These are phyloP conservation scores for Frieseomelitta varia DNA, from an alignment of 1,140 invertebrate genomes.

Conservation along the genomic window DNA sequence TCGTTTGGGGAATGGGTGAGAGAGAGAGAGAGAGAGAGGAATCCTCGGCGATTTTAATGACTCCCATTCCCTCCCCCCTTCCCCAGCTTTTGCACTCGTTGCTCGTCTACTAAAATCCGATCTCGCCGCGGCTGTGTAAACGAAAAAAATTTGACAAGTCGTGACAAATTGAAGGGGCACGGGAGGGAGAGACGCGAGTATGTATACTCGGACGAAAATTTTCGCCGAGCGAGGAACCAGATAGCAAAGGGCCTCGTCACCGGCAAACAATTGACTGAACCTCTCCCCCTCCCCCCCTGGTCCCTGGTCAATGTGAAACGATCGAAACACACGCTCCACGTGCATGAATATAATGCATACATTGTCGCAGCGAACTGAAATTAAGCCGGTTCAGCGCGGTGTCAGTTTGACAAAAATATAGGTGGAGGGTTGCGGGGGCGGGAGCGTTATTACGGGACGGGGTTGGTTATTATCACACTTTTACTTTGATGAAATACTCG, in stretches of 20 bases:
- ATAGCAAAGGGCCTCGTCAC: neutral
- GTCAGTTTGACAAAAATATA: slow-evolving; percentile 23
- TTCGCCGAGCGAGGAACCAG: neutral
- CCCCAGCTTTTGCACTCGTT: neutral
- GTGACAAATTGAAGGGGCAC: slow-evolving; percentile 58
- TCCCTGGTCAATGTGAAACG: neutral
- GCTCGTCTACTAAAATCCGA: slow-evolving; percentile 25
- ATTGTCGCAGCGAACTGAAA: slow-evolving; percentile 40
- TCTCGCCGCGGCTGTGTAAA: slow-evolving; percentile 22
- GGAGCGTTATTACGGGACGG: neutral
- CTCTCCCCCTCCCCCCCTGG: no score
- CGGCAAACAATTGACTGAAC: slow-evolving; percentile 34
- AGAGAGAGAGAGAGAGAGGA: rapidly evolving
- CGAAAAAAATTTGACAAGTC: slow-evolving; percentile 61
- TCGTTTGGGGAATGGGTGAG: no score
- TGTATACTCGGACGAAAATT: slow-evolving; percentile 51
- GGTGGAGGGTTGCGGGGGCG: neutral
- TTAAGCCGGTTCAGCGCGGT: slow-evolving; percentile 38
- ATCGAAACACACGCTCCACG: neutral
- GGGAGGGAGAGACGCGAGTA: no score
- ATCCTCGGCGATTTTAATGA: neutral
- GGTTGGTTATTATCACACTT: slow-evolving; percentile 23
- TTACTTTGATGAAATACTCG: neutral
- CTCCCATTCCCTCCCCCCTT: no score
- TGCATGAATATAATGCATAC: slow-evolving; percentile 25